Evolutionary conservation across 2,113 vertebrate species (phyloP), one percentile per base, ranked within the genome.

Genomic region (Natator depressus): DNA sequence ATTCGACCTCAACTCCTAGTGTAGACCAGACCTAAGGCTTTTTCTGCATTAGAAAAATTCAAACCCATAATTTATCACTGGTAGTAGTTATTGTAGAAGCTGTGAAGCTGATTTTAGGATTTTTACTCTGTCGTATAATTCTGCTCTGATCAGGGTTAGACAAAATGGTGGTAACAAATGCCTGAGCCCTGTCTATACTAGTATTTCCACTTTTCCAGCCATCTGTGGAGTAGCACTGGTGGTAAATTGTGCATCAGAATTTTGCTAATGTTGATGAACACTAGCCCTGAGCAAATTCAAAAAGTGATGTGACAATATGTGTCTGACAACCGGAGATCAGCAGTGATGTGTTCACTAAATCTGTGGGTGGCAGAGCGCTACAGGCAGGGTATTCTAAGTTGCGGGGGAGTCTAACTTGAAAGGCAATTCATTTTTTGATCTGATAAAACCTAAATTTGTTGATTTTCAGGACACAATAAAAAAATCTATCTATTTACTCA

Each of bases 231-330:
- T 75, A 65, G 82, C 80, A 94, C 38, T 57, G 89, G 72, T 5
- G 55, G 0, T 6, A 69, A 86, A 7, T 42, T 85, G 38, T 4
- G 80, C 11, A 46, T 92, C 59, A 5, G 83, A 88, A 50, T 72
- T 49, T 6, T 6, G 53, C 22, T 80, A 29, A 57, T 83, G 16
- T 50, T 90, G n/a, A 79, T n/a, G 14, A 89, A 91, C 13, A 31
- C 31, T 91, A 85, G 91, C 89, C 7, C 24, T 85, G 78, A 31
- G 65, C 31, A 87, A 94, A 96, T 72, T 93, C 19, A 84, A 89
- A 96, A 42, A 25, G 31, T 89, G 42, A 55, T 57, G 49, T 2
- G 13, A 90, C 88, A 95, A 82, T 2, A 11, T 51, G 57, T 12
- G 84, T 42, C 46, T 91, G 35, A 2, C 46, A 86, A 84, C 11